These are phyloP conservation scores for Semibalanus balanoides DNA, from an alignment of 1,140 invertebrate species.

Conservation along the genomic window DNA sequence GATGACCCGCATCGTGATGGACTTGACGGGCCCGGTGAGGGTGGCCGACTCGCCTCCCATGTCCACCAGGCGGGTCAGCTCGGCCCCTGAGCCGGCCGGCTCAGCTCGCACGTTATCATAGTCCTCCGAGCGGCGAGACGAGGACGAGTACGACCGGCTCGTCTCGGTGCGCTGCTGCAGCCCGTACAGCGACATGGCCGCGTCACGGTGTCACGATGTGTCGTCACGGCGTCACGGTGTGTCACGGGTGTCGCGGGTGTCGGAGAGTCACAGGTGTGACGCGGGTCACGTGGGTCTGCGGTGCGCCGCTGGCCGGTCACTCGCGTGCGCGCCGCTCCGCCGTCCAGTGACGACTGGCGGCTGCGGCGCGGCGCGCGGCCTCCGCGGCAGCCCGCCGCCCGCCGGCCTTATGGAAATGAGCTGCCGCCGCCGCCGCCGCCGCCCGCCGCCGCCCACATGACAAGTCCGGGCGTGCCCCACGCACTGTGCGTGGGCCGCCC, in stretches of 20 bases:
- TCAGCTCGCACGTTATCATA: not conserved
- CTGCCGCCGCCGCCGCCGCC: too few species aligned
- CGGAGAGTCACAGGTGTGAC: too few species aligned
- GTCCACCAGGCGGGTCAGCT: constrained; percentile 52
- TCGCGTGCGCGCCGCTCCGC: not conserved
- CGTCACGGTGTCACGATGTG: too few species aligned
- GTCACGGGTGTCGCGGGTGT: too few species aligned
- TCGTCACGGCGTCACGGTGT: too few species aligned
- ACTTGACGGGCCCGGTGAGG: constrained; percentile 38
- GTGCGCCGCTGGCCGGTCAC: not conserved
- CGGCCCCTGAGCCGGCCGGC: constrained; percentile 20
- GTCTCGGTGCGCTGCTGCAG: not conserved
- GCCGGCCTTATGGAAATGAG: not conserved
- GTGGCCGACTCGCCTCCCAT: constrained; percentile 53
- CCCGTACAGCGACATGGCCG: not conserved
- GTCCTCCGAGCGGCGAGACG: not conserved
- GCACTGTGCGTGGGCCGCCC: not conserved
- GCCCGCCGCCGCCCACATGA: not conserved
- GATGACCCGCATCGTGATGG: constrained; percentile 68
- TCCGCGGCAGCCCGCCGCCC: not conserved
- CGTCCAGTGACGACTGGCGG: not conserved
- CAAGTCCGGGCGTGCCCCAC: not conserved
- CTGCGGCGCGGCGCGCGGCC: too few species aligned
- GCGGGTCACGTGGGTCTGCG: too few species aligned
- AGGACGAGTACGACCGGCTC: too few species aligned